Evolutionary conservation across 2,888 invertebrate species (phyloP).

Genomic region (Oxytorus armatus): DNA sequence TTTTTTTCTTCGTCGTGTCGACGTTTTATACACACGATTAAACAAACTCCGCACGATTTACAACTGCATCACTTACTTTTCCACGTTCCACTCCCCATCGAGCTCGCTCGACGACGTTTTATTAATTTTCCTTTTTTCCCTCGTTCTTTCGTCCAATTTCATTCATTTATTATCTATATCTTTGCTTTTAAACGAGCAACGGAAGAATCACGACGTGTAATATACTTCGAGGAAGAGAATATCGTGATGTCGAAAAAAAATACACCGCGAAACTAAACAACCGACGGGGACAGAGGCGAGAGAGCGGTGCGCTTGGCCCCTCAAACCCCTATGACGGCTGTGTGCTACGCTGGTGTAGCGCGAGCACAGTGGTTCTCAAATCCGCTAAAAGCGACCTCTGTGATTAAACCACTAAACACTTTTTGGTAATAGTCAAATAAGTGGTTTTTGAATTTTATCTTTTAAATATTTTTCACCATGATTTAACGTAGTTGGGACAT

Average conservation of each 20-base stretch:
- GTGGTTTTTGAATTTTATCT: no score
- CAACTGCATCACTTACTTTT: slow-evolving; percentile 64
- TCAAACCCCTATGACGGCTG: slow-evolving; percentile 53
- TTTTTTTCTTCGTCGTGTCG: background rate
- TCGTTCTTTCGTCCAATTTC: background rate
- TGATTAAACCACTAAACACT: background rate
- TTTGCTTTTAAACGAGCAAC: slow-evolving; percentile 32
- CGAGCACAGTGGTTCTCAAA: slow-evolving; percentile 50
- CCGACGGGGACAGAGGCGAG: slow-evolving; percentile 51
- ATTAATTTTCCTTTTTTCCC: slow-evolving; percentile 20
- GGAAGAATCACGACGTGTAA: slow-evolving; percentile 24
- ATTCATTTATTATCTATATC: slow-evolving; percentile 5
- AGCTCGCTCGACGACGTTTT: slow-evolving; percentile 42
- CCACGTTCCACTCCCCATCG: slow-evolving; percentile 45
- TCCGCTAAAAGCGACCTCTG: slow-evolving; percentile 28
- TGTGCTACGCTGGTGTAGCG: slow-evolving; percentile 41
- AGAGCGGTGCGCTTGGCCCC: slow-evolving; percentile 47
- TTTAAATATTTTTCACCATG: no score
- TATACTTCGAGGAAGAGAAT: slow-evolving; percentile 46
- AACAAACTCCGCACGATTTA: background rate
- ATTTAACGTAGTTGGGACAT: no score
- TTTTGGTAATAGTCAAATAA: background rate
- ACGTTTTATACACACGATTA: slow-evolving; percentile 26
- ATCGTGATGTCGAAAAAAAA: slow-evolving; percentile 68
- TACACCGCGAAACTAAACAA: slow-evolving; percentile 69